These are phyloP conservation scores for Malurus cyaneus DNA, from an alignment of 2,113 vertebrate genomes.

Conservation along the genomic window DNA sequence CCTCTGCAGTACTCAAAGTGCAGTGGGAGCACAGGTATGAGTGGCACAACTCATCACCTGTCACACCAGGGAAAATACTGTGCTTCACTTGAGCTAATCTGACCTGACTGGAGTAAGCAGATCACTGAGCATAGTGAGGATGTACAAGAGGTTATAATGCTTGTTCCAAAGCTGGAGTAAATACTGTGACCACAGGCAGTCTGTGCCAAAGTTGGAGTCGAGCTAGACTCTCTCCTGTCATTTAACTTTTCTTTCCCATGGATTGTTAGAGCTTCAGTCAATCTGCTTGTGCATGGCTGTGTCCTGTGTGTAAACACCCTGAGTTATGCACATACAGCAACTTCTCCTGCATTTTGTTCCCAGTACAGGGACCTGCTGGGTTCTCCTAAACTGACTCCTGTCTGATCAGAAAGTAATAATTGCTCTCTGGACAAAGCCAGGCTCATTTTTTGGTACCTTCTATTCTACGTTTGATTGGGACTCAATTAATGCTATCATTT, in stretches of 20 bases:
- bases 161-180: background rate
- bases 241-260: background rate
- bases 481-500: background rate
- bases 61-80: background rate
- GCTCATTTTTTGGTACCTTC: background rate
- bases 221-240: background rate
- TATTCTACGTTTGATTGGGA: background rate
- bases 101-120: background rate
- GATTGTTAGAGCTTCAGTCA: fast-evolving
- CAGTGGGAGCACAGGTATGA: background rate
- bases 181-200: background rate
- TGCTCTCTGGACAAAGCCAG: background rate
- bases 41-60: background rate
- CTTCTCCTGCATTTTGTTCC: background rate
- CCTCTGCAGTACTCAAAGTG: background rate
- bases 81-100: fast-evolving
- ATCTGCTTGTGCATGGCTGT: background rate
- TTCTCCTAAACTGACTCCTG: background rate
- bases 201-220: background rate
- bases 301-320: background rate
- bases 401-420: background rate
- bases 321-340: background rate
- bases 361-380: background rate
- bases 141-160: fast-evolving
- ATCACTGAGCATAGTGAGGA: background rate